phyloP scores from a whole-genome alignment of 1,140 invertebrate species.

The Penaeus indicus region DNA sequence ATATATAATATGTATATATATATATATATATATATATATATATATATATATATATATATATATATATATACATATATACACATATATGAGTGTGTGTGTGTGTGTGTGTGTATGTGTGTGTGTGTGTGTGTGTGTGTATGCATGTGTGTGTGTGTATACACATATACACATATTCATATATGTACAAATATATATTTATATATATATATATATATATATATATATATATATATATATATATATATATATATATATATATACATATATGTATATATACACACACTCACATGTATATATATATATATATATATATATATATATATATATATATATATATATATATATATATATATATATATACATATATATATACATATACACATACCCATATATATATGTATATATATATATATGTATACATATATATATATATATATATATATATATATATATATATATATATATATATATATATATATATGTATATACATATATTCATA shows the following conservation, averaged over 20 bases:
- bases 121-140: not conserved
- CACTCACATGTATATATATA: not conserved
- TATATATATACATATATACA: slow-evolving; percentile 11
- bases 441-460: slow-evolving; percentile 12
- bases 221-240: slow-evolving; percentile 5
- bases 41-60: slow-evolving; percentile 22
- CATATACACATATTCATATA: not conserved
- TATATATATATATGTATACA: slow-evolving; percentile 2
- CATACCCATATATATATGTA: not conserved
- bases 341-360: not conserved
- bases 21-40: slow-evolving; percentile 5
- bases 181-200: slow-evolving; percentile 13
- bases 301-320: not conserved
- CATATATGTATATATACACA: not conserved
- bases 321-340: not conserved
- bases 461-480: slow-evolving; percentile 26
- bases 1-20: no score
- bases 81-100: not conserved
- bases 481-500: not conserved
- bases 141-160: not conserved
- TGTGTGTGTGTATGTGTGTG: not conserved
- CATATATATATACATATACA: no score
- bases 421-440: slow-evolving; percentile 30
- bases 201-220: not conserved
- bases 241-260: slow-evolving; percentile 11